These are phyloP conservation scores for Cololabis saira DNA, from an alignment of 2,113 vertebrate species.

Conservation along the genomic window DNA sequence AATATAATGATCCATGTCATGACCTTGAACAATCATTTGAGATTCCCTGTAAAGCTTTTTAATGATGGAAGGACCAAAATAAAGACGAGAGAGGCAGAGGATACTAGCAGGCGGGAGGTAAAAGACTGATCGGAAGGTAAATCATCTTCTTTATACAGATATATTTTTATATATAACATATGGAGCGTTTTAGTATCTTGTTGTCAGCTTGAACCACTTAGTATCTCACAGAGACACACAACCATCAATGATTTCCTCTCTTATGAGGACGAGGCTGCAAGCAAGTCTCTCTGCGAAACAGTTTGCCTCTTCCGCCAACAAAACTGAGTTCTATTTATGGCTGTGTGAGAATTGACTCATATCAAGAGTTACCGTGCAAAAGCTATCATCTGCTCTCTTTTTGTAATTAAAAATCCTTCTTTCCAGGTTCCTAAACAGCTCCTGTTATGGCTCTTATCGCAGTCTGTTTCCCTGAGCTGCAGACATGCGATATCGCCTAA, in stretches of 20 bases:
- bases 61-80: neutral
- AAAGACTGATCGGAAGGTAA: no score
- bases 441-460: slow-evolving; percentile 33
- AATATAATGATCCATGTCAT: no score
- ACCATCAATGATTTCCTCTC: slow-evolving; percentile 19
- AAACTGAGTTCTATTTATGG: slow-evolving; percentile 33
- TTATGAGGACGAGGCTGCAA: slow-evolving; percentile 23
- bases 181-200: slow-evolving; percentile 14
- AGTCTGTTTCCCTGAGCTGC: slow-evolving; percentile 13
- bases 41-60: neutral
- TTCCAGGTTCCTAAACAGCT: slow-evolving; percentile 22
- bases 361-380: slow-evolving; percentile 39
- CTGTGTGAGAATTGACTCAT: slow-evolving; percentile 37
- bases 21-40: neutral
- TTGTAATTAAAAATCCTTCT: slow-evolving; percentile 49
- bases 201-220: slow-evolving; percentile 23
- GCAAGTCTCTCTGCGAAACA: slow-evolving; percentile 31
- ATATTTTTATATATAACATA: slow-evolving; percentile 18
- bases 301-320: slow-evolving; percentile 20
- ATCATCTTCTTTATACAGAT: slow-evolving; percentile 1
- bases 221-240: neutral
- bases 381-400: slow-evolving; percentile 39
- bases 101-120: no score
- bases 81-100: neutral
- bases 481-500: slow-evolving; percentile 32